A percentile compares a stretch with the other conserved stretches of the same genome.
These are phyloP conservation scores for Meteorus sp. DNA, from an alignment of 1,140 invertebrate genomes.

Conservation along the genomic window DNA sequence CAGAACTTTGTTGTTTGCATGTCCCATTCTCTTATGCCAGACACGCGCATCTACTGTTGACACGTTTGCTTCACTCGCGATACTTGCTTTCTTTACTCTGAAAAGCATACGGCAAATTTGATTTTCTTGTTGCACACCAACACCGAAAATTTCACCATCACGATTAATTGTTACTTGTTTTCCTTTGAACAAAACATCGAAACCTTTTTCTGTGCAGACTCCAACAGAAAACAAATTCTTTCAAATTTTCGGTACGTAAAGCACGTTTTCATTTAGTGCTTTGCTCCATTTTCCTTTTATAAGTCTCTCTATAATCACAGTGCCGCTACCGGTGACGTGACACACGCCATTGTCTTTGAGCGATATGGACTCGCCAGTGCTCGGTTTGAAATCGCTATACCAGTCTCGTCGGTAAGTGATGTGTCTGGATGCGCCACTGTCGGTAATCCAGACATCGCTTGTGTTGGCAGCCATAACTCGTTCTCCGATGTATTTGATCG, in stretches of 20 bases:
- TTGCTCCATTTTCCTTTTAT: slow-evolving; percentile 30
- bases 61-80: slow-evolving; percentile 31
- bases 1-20: slow-evolving; percentile 27
- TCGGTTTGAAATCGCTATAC: slow-evolving; percentile 21
- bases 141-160: background rate
- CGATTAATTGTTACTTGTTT: background rate
- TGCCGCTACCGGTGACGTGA: slow-evolving; percentile 24
- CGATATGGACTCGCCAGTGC: slow-evolving; percentile 18
- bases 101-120: background rate
- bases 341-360: slow-evolving; percentile 26
- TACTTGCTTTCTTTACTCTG: slow-evolving; percentile 33
- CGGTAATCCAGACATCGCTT: slow-evolving; percentile 19
- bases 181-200: slow-evolving; percentile 19
- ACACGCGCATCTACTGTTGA: slow-evolving; percentile 25
- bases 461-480: background rate
- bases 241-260: slow-evolving; percentile 32
- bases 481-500: no score
- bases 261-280: slow-evolving; percentile 16
- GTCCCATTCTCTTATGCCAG: slow-evolving; percentile 36
- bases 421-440: slow-evolving; percentile 24
- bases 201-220: slow-evolving; percentile 24
- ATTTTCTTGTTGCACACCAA: background rate
- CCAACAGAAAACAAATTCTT: slow-evolving; percentile 35
- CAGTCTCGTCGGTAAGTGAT: slow-evolving; percentile 27
- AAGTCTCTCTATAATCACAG: slow-evolving; percentile 23